A percentile compares a stretch with the other conserved stretches of the same genome.
Evolutionary conservation across 2,113 vertebrate species (phyloP).

Genomic region (Micronisus gabar): DNA sequence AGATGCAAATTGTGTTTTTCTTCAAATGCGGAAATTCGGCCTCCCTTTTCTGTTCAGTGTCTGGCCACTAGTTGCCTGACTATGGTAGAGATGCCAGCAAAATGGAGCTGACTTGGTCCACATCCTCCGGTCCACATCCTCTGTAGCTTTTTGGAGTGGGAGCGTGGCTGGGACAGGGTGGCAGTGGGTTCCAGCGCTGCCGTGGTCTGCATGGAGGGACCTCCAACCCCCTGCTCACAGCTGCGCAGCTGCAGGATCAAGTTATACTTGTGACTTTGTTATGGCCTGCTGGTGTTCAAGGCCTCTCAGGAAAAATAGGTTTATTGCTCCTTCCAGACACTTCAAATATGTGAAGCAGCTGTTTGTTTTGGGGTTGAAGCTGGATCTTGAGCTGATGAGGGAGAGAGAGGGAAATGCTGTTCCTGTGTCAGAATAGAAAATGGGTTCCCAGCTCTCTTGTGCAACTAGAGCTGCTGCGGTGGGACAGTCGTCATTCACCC

Average conservation of each 20-base stretch:
- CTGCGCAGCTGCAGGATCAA: not conserved
- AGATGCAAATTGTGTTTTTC: not conserved
- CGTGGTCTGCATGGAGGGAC: not conserved
- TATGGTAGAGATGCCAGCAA: not conserved
- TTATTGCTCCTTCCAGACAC: not conserved
- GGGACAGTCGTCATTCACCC: rapidly evolving
- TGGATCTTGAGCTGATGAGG: not conserved
- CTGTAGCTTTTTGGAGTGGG: not conserved
- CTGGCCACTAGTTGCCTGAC: not conserved
- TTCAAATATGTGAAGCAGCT: not conserved
- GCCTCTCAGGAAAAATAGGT: not conserved
- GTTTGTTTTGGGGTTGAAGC: not conserved
- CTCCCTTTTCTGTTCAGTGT: not conserved
- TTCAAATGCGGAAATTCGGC: not conserved
- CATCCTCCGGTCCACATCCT: not conserved
- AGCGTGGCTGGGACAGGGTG: not conserved
- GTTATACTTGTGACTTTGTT: not conserved
- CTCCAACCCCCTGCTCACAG: not conserved
- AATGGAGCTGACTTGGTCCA: rapidly evolving
- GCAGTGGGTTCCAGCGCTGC: not conserved
- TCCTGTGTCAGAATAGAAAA: not conserved
- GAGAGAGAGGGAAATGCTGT: not conserved
- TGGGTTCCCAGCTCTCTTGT: not conserved
- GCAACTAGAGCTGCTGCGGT: not conserved
- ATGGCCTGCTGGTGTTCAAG: not conserved